Evolutionary conservation across 2,888 invertebrate species (phyloP), one percentile per base, ranked within the genome.

Genomic region (Mesochorus sp.): DNA sequence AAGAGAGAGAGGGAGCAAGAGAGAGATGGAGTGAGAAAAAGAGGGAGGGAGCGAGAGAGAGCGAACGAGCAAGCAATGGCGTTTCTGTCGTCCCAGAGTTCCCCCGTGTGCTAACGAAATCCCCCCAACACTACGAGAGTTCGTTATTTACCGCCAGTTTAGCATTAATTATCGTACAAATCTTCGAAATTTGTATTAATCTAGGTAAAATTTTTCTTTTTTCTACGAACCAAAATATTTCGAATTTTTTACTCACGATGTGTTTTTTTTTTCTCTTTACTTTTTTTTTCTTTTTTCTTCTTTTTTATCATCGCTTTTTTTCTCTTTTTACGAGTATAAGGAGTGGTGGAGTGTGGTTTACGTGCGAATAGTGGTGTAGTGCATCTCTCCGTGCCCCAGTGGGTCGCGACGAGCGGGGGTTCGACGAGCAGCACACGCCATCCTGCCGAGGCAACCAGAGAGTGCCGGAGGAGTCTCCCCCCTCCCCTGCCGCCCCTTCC

Each of bases 371-470:
- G 66, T 80, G 75, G 59, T 67, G 62, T 70, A 67, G 72, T 67
- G 64, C 64, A 74, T 81, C 72, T 75, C 75, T 74, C 47, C 17
- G 75, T 78, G 79, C 67, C 70, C 73, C 71, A 80, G 76, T 75
- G 72, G 78, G 76, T 74, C 76, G 80, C 73, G n/a, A n/a, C n/a
- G 80, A 75, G 68, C 72, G 67, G 61, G 24, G 64, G 74, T 76
- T 75, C 73, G 72, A 74, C 86, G 85, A 86, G 86, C 86, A 86
- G 88, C 88, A 88, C n/a, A n/a, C 88, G 88, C 88, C 88, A 88
- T 88, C 88, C 88, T 86, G 83, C 85, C 81, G 81, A 82, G 81
- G 75, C 79, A 70, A 74, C 68, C 68, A 53, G 61, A 68, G 67
- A 79, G 76, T 75, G 73, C 73, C 76, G 51, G 55, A 68, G 57